Percentiles rank a stretch among this genome's conserved stretches.
Conservation (phyloP, 1,140 invertebrate genomes). For the Lethrus apterus region DNA sequence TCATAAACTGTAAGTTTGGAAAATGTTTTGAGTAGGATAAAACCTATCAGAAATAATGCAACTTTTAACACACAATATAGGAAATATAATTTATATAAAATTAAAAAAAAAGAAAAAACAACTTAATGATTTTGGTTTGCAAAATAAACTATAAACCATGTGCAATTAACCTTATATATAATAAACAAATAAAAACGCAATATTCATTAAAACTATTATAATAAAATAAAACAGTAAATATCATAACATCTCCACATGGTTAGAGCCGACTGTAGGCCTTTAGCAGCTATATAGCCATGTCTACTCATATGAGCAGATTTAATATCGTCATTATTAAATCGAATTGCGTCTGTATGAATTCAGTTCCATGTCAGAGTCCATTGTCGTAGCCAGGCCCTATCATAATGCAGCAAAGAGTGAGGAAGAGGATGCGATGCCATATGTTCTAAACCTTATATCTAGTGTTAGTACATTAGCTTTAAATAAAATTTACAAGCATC, state of each 20-base stretch:
- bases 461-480: conserved; percentile 12
- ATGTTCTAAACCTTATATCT: conserved; percentile 12
- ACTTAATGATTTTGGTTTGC: conserved; percentile 11
- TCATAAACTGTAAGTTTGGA: background rate
- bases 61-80: conserved; percentile 13
- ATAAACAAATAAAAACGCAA: background rate
- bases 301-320: conserved; percentile 13
- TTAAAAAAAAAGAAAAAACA: conserved; percentile 11
- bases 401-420: conserved; percentile 43
- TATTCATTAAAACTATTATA: background rate
- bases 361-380: conserved; percentile 39
- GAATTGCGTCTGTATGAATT: conserved; percentile 29
- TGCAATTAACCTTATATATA: conserved; percentile 9
- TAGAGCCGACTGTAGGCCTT: conserved; percentile 34
- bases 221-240: conserved; percentile 19
- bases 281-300: conserved; percentile 6
- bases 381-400: conserved; percentile 42
- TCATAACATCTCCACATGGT: conserved; percentile 37
- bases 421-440: conserved; percentile 32
- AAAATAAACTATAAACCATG: conserved; percentile 10
- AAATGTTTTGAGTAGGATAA: conserved; percentile 8
- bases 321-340: conserved; percentile 24
- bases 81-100: conserved; percentile 10
- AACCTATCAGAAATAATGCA: conserved; percentile 4
- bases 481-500: conserved; percentile 11